These are phyloP conservation scores for Canis aureus DNA, from an alignment of 2,113 vertebrate species.

Conservation along the genomic window DNA sequence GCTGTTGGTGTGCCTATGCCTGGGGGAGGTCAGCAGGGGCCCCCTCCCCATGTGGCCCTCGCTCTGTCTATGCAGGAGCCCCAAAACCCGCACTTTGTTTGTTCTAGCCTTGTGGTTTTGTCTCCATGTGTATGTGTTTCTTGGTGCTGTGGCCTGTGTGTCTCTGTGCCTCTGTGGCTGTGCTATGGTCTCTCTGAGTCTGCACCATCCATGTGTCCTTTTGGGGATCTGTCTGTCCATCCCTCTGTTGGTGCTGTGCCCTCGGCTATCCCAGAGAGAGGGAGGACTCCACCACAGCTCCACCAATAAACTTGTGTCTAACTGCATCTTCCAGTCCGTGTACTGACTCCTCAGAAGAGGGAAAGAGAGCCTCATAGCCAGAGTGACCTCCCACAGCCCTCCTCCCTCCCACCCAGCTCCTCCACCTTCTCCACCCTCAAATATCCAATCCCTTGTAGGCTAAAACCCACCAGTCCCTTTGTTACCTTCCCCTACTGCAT, in stretches of 20 bases:
- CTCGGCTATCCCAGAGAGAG: constrained; percentile 63
- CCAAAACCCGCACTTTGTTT: constrained; percentile 71
- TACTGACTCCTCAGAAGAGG: not conserved
- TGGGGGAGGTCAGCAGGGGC: constrained; percentile 68
- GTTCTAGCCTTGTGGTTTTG: constrained; percentile 60
- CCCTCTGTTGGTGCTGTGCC: constrained; percentile 81
- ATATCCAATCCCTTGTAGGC: not conserved
- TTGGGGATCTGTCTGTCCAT: constrained; percentile 57
- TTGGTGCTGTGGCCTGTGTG: constrained; percentile 78
- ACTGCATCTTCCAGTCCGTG: not conserved
- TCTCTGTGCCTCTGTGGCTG: constrained; percentile 72
- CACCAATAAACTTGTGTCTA: constrained; percentile 78
- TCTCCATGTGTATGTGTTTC: constrained; percentile 50
- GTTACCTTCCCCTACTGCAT: not conserved
- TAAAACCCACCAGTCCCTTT: not conserved
- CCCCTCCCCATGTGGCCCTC: constrained; percentile 54
- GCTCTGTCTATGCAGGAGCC: constrained; percentile 81
- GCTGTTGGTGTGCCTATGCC: constrained; percentile 72
- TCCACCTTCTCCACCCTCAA: not conserved
- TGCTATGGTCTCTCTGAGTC: constrained; percentile 65
- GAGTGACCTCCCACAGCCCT: not conserved
- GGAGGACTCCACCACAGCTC: constrained; percentile 50
- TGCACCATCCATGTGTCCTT: constrained; percentile 23
- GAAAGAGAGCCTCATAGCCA: rapidly evolving
- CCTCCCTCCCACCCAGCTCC: not conserved